These are phyloP conservation scores for Pristionchus exspectatus DNA, from an alignment of 2,888 invertebrate species.

Conservation along the genomic window DNA sequence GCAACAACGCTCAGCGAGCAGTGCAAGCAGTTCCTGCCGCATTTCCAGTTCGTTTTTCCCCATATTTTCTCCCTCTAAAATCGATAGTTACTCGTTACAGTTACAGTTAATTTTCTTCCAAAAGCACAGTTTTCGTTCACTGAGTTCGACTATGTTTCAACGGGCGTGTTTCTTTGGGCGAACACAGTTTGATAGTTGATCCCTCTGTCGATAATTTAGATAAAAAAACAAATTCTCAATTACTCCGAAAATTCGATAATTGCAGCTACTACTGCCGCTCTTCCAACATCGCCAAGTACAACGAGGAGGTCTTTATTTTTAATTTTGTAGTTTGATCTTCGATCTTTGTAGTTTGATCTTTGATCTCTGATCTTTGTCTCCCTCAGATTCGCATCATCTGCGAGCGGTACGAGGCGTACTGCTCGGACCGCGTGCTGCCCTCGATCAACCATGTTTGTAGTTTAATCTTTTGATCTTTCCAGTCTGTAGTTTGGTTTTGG, in stretches of 20 bases:
- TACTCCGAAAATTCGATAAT: not conserved
- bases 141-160: too few species aligned
- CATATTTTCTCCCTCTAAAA: not conserved
- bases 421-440: conserved; percentile 72
- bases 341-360: conserved; percentile 41
- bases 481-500: conserved; percentile 25
- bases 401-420: conserved; percentile 72
- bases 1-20: conserved; percentile 72
- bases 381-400: conserved; percentile 70
- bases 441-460: conserved; percentile 66
- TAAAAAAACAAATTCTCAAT: not conserved
- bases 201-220: too few species aligned
- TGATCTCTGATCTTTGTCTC: not conserved
- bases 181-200: too few species aligned
- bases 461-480: not conserved
- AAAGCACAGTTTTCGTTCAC: not conserved
- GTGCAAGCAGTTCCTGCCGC: conserved; percentile 70
- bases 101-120: too few species aligned
- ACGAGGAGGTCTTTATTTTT: conserved; percentile 64
- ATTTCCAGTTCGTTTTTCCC: conserved; percentile 63
- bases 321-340: not conserved
- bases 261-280: conserved; percentile 70
- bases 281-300: conserved; percentile 74
- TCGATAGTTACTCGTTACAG: too few species aligned
- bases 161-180: too few species aligned